Conservation (phyloP, 2,888 invertebrate genomes). For the Microdon myrmicae region DNA sequence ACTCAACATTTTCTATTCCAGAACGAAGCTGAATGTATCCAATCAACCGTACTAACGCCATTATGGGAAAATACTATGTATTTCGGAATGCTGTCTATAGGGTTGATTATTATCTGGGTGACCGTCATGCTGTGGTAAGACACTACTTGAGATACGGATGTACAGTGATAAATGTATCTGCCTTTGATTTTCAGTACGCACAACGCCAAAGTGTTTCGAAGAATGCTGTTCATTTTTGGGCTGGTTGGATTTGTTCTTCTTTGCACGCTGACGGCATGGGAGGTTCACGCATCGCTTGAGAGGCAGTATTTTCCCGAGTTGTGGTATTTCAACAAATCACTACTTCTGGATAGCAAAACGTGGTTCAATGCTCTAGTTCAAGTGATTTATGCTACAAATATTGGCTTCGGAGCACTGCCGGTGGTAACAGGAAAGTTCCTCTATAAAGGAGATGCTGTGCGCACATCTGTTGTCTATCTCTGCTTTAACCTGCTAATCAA, state of each 20-base stretch:
- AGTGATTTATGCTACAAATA: constrained; percentile 65
- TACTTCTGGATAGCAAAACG: constrained; percentile 60
- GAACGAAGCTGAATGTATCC: constrained; percentile 64
- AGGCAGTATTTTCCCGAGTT: constrained; percentile 62
- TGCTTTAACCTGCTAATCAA: constrained; percentile 66
- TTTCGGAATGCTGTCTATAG: constrained; percentile 64
- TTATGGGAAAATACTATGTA: constrained; percentile 66
- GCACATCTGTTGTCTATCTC: constrained; percentile 65
- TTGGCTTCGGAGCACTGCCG: constrained; percentile 65
- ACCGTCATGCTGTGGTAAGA: constrained; percentile 65
- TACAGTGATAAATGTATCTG: not conserved
- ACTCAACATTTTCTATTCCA: constrained; percentile 29
- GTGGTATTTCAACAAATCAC: constrained; percentile 59
- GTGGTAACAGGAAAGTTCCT: constrained; percentile 67
- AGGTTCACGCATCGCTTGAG: constrained; percentile 62
- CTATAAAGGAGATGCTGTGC: constrained; percentile 66
- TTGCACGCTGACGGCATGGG: constrained; percentile 63
- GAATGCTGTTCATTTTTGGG: constrained; percentile 63
- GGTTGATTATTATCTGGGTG: constrained; percentile 65
- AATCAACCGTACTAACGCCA: constrained; percentile 65
- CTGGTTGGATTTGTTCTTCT: constrained; percentile 60
- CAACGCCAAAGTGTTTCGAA: constrained; percentile 63
- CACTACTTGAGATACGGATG: not conserved
- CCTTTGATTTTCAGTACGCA: constrained; percentile 60
- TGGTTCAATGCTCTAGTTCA: constrained; percentile 67